These are phyloP conservation scores for Fratercula arctica DNA, from an alignment of 2,797 vertebrate species.

Conservation along the genomic window DNA sequence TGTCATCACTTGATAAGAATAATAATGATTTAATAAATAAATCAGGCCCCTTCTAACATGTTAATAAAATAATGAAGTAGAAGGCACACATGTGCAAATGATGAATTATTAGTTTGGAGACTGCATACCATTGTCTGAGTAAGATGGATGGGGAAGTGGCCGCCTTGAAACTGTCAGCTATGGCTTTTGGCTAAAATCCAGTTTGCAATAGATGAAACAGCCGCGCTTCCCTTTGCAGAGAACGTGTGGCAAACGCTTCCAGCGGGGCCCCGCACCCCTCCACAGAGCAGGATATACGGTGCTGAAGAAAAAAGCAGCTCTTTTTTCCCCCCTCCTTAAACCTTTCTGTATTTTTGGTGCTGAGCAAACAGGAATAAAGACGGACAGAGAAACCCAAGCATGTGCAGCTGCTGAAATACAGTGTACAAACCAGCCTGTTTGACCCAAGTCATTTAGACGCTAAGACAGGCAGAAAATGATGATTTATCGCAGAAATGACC, in stretches of 20 bases:
- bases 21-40: slow-evolving; percentile 68
- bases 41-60: slow-evolving; percentile 13
- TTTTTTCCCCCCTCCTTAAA: not conserved
- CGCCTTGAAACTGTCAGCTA: slow-evolving; percentile 9
- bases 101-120: slow-evolving; percentile 46
- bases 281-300: not conserved
- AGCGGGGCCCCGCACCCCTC: not conserved
- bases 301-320: not conserved
- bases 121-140: not conserved
- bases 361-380: not conserved
- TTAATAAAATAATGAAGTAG: slow-evolving; percentile 50
- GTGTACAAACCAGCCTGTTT: not conserved
- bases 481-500: slow-evolving; percentile 5
- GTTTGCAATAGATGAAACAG: not conserved
- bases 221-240: not conserved
- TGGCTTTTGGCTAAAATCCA: not conserved
- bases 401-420: not conserved
- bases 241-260: not conserved
- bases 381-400: not conserved
- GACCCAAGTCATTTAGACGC: slow-evolving; percentile 30
- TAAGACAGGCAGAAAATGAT: slow-evolving; percentile 60
- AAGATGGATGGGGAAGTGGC: slow-evolving; percentile 45
- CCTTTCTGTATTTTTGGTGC: not conserved
- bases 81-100: slow-evolving; percentile 44
- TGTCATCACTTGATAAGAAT: slow-evolving; percentile 64